Base-by-base conservation (phyloP, 1,140 invertebrate species). In the Trinorchestia longiramus region DNA sequence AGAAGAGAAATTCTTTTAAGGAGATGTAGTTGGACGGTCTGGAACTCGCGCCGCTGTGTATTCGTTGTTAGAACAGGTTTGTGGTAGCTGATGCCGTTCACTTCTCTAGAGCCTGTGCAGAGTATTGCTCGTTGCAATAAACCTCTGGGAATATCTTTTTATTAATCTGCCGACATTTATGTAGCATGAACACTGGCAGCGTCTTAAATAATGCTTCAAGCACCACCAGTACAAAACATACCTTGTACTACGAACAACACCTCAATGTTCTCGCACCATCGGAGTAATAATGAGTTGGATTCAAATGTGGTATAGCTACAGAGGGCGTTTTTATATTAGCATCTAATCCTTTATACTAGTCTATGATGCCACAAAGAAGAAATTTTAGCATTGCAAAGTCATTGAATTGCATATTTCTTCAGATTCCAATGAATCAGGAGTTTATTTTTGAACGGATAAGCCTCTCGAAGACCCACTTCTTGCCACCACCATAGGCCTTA, bases 1-100 rank as follows among this genome's bases (percentile, higher is more conserved):
- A 42, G 88, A 90, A 43, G 88, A 90, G 88, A 90, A 90, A 90
- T 90, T 90, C 88, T 90, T 87, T 90, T 90, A 90, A 43, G 88
- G 43, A 43, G 43, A 42, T 43, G 4, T 42, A 8, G 43, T 41
- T 90, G 88, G 88, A 90, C 88, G 88, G n/a, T 90, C 88, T 41
- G 4, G 88, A 42, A 42, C 41, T 43, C 88, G 4, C 3, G 88
- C 43, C 88, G 36, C 41, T 40, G 41, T 8, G 4, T 11, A 11
- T 90, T 42, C 88, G 88, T 90, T 90, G 88, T 90, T 90, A 41
- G 88, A 90, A 90, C 88, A 41, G n/a, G 88, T 90, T 90, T 90
- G 88, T 42, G 28, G 62, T 77, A 28, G 15, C 62, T 15, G 3
- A 1, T 77, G 3, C 15, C 62, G 36, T n/a, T n/a, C n/a, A 19